phyloP scores from a whole-genome alignment of 2,113 vertebrate genomes.

The Vidua chalybeata region DNA sequence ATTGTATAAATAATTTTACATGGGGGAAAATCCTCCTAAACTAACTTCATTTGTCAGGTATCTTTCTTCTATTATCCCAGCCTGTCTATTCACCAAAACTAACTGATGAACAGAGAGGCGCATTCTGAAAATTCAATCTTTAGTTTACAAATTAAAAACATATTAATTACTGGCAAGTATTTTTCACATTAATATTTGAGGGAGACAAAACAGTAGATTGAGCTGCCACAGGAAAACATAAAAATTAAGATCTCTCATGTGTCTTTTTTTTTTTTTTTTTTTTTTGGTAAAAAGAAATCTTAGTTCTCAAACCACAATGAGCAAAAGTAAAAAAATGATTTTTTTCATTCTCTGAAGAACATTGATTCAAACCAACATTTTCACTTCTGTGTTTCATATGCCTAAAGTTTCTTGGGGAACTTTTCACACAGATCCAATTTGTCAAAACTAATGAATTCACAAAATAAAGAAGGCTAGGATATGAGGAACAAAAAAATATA shows the following conservation, averaged over 20 bases:
- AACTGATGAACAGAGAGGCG: neutral
- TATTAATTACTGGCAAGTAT: neutral
- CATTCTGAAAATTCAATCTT: neutral
- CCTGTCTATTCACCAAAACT: neutral
- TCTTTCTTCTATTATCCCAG: neutral
- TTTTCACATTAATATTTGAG: conserved; percentile 66
- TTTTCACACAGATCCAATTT: neutral
- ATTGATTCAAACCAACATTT: neutral
- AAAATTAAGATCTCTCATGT: conserved; percentile 14
- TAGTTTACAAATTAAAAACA: conserved; percentile 53
- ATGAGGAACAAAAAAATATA: neutral
- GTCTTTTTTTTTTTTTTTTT: neutral
- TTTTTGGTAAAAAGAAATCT: conserved; percentile 33
- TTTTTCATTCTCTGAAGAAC: neutral
- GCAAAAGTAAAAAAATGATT: conserved; percentile 50
- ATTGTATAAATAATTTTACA: neutral
- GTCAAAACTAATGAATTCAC: neutral
- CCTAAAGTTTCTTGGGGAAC: neutral
- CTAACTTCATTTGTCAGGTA: neutral
- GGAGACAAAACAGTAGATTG: conserved; percentile 54
- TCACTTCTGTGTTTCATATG: neutral
- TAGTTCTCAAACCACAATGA: conserved; percentile 82
- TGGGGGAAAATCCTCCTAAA: neutral
- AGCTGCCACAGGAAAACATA: conserved; percentile 38
- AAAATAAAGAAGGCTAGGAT: neutral